Evolutionary conservation across 2,797 vertebrate genomes (phyloP), one percentile per base, ranked within the genome.

Genomic region (Sternarchorhynchus goeldii): DNA sequence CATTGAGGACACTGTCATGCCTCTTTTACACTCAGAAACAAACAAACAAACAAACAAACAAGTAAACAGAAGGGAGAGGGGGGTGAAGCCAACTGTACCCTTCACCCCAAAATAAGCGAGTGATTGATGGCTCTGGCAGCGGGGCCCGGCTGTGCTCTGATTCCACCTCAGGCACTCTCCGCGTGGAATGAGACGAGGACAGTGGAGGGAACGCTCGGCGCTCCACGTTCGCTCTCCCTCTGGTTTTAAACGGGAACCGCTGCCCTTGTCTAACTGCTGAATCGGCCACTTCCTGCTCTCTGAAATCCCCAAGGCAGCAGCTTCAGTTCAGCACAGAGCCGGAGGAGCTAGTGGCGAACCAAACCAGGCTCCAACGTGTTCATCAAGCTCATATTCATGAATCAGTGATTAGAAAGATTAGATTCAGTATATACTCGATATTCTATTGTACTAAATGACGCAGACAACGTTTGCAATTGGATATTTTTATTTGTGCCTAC

Each of bases 221-320:
- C 63, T 59, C 66, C 12, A 21, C 72, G 59, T 81, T 77, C 39
- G 53, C 65, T 69, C 55, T 77, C 86, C 81, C 83, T 83, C 83
- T 29, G 86, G 85, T 91, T 86, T 88, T 81, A 83, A 79, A 83
- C n/a, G 72, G 50, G 84, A 82, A 78, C 87, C 79, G 74, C 85
- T 87, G 90, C 87, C 89, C 88, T 91, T 90, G 88, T 83, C 81
- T 36, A 59, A 78, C 78, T 86, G 90, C 89, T 92, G 91, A 93
- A 86, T 87, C 84, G 66, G 89, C 89, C 84, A 81, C 80, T 89
- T 89, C 80, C 82, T 62, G 83, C 74, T 65, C 67, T 66, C 76
- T 39, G 79, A 81, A 79, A 77, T 31, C 56, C 58, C 39, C 55
- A 66, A 50, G 64, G 50, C 63, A 83, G 86, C 85, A 90, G 88